Base-by-base conservation (phyloP, 2,888 invertebrate genomes). In the Diloba caeruleocephala region DNA sequence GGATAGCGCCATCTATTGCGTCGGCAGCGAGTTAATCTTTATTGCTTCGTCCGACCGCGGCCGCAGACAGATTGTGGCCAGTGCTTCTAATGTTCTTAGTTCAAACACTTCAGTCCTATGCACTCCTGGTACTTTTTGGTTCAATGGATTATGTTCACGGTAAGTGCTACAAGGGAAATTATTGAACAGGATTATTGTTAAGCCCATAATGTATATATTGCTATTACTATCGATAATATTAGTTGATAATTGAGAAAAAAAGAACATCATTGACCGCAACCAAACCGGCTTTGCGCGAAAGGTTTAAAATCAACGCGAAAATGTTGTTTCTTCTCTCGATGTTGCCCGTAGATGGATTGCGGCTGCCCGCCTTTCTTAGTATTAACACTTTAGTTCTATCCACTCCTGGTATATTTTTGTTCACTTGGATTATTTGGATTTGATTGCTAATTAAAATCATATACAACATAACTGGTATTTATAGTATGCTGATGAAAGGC, bases 31-130 rank as follows among this genome's bases (percentile, higher is more conserved):
- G 72, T 69, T 78, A 81, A 81, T 81, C 81, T 80, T 81, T 81
- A 81, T 81, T 81, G 81, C 70, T 46, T 50, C 50, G 60, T 58
- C 58, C 41, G 56, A 53, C 51, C 48, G 55, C 57, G 57, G 62
- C 80, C 80, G 78, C 81, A 81, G 78, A 78, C 80, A 74, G 80
- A 74, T 79, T 80, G 80, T 58, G 79, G 78, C 34, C 33, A 39
- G 23, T 56, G 6, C 53, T 60, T 36, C 55, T 58, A 64, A 60
- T 56, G 69, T 69, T 57, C 58, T 48, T 43, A 60, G 59, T 62
- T 45, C 56, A 54, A 64, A 71, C 71, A 72, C 72, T 69, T 64
- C 52, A 48, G 53, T 52, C 29, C 57, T 71, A 67, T 79, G 74
- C 26, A 43, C 39, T 36, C 79, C 74, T 79, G 68, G 79, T 79